Conservation (phyloP, 2,113 vertebrate species). For the Eleginops maclovinus region DNA sequence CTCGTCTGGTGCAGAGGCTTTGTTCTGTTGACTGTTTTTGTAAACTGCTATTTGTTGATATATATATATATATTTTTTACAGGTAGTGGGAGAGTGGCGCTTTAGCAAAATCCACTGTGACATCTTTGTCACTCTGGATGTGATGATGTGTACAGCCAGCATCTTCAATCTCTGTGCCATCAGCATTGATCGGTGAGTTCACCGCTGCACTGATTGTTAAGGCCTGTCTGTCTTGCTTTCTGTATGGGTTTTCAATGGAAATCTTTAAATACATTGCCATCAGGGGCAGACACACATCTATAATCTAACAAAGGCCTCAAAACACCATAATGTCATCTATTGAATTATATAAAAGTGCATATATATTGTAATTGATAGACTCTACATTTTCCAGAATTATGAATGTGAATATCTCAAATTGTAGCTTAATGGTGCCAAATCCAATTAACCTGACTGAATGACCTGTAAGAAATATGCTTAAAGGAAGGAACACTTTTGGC, state of each 20-base stretch:
- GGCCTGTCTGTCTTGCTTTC: slow-evolving; percentile 28
- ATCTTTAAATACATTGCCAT: slow-evolving; percentile 36
- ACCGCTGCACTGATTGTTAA: slow-evolving; percentile 33
- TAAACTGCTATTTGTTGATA: slow-evolving; percentile 56
- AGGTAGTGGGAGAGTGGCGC: slow-evolving; percentile 98
- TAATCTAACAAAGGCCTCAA: slow-evolving; percentile 16
- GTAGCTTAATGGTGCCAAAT: no score
- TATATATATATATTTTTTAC: slow-evolving; percentile 66
- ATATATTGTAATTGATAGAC: not conserved
- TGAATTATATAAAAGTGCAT: not conserved
- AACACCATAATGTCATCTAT: not conserved
- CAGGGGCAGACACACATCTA: not conserved
- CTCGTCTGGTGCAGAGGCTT: not conserved
- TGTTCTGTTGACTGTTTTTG: slow-evolving; percentile 45
- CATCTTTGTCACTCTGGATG: slow-evolving; percentile 97
- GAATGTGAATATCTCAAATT: slow-evolving; percentile 2
- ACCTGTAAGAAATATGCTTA: not conserved
- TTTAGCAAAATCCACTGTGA: slow-evolving; percentile 99
- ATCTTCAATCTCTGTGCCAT: slow-evolving; percentile 99
- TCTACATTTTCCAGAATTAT: slow-evolving; percentile 39
- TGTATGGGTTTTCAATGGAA: slow-evolving; percentile 51
- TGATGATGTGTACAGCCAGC: slow-evolving; percentile 99
- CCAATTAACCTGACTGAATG: no score
- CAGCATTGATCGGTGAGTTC: slow-evolving; percentile 97
- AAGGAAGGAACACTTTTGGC: not conserved